Base-by-base conservation (phyloP, 1,140 invertebrate genomes). In the Bradynema listronoti region DNA sequence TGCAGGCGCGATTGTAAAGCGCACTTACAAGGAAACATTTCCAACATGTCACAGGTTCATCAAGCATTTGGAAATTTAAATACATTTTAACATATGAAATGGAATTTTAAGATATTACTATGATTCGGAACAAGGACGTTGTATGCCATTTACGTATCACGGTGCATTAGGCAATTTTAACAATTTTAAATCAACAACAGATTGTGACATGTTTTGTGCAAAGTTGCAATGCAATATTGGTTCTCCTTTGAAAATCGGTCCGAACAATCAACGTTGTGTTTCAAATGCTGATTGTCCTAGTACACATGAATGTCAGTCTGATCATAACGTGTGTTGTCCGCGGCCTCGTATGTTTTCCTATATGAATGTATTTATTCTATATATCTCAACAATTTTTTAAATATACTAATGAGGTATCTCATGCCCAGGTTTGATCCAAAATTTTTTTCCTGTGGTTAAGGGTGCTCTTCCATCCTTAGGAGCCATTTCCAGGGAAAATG, bases 241-340 rank as follows among this genome's bases (percentile, higher is more conserved):
- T 50, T 69, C 67, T 14, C 73, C 73, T 11, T 56, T 75, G 45
- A 77, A 78, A 56, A 69, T 75, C 36, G 73, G 73, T 46, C 33
- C 65, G n/a, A 71, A 76, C 51, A 77, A 74, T 54, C 75, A 75
- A 52, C 46, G 75, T 32, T 75, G 73, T 53, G 53, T 66, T 19
- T 67, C 68, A 16, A 76, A 69, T 50, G 63, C 61, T 27, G 75
- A 75, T 29, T 75, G 73, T 55, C 73, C 73, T 14, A 64, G 58
- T 45, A 75, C 73, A 6, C 75, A 75, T 56, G 72, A 75, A 46
- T 75, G 73, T 43, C 65, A 75, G 49, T 58, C 55, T 2, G 73
- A 75, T 53, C 75, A 78, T 61, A 75, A 75, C 43, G 73, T 75
- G 19, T 75, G 73, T 55, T 75, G 73, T 47, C 73, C 73, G 22